These are phyloP conservation scores for Schizaphis graminum DNA, from an alignment of 2,888 invertebrate species.

Conservation along the genomic window DNA sequence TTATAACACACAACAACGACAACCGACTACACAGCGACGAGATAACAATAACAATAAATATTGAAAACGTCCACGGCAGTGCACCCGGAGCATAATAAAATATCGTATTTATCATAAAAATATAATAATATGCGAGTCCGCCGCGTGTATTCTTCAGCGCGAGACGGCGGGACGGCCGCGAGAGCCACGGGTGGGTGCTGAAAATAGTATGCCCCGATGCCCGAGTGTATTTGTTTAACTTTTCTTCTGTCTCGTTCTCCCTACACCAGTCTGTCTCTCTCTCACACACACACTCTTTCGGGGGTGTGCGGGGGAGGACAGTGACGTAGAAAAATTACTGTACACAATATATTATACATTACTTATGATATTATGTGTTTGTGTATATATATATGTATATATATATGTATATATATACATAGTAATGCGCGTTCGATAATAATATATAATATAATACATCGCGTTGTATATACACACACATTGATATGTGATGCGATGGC, in stretches of 20 bases:
- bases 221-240: neutral
- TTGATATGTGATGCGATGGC: neutral
- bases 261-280: neutral
- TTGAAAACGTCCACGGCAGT: neutral
- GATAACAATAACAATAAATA: neutral
- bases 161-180: neutral
- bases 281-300: neutral
- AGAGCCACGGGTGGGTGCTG: slow-evolving; percentile 8
- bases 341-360: neutral
- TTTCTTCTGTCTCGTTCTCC: neutral
- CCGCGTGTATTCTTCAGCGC: neutral
- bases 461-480: neutral
- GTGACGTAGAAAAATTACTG: neutral
- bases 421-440: neutral
- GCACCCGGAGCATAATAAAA: neutral
- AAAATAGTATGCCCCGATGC: neutral
- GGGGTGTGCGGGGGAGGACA: neutral
- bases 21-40: neutral
- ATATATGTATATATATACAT: neutral
- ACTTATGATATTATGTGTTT: neutral
- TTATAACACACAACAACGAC: neutral
- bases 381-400: neutral
- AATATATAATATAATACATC: neutral
- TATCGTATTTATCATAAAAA: neutral
- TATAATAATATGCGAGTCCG: neutral